phyloP scores from a whole-genome alignment of 2,797 vertebrate species.

The Apodemus agrarius region DNA sequence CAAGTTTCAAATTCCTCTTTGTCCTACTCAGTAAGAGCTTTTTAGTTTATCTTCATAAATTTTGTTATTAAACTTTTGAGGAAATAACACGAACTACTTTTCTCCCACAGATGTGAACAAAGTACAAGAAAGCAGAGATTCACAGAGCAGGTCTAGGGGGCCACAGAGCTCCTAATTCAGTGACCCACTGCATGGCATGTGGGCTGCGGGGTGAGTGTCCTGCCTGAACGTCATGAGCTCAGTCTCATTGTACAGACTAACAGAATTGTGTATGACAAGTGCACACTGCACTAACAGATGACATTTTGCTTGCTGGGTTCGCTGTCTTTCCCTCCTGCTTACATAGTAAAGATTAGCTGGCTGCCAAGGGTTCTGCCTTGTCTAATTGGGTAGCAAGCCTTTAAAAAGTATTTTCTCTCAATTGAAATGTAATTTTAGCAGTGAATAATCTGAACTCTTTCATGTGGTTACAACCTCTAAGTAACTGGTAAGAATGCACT shows the following conservation, averaged over 20 bases:
- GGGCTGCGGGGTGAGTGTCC: slow-evolving; percentile 96
- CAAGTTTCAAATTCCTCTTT: slow-evolving; percentile 64
- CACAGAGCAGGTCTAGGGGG: slow-evolving; percentile 98
- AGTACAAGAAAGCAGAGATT: slow-evolving; percentile 95
- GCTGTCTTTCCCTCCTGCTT: slow-evolving; percentile 80
- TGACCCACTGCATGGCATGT: slow-evolving; percentile 93
- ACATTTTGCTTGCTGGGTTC: slow-evolving; percentile 88
- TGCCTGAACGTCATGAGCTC: slow-evolving; percentile 87
- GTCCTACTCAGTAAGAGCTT: not conserved
- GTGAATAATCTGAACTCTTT: slow-evolving; percentile 47
- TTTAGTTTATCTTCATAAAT: slow-evolving; percentile 74
- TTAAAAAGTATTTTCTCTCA: slow-evolving; percentile 44
- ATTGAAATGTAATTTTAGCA: slow-evolving; percentile 69
- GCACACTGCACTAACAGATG: slow-evolving; percentile 88
- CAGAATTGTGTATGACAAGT: slow-evolving; percentile 86
- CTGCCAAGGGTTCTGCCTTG: slow-evolving; percentile 73
- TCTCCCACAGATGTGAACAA: slow-evolving; percentile 99
- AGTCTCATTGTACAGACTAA: slow-evolving; percentile 91
- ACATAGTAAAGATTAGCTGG: slow-evolving; percentile 66
- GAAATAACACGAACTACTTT: slow-evolving; percentile 95
- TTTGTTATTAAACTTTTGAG: slow-evolving; percentile 83
- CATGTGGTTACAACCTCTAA: slow-evolving; percentile 19
- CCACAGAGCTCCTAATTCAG: slow-evolving; percentile 96
- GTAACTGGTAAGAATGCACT: slow-evolving; percentile 41
- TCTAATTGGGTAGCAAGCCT: slow-evolving; percentile 56